Conservation (phyloP, 2,797 vertebrate species). For the Holocentrus rufus region DNA sequence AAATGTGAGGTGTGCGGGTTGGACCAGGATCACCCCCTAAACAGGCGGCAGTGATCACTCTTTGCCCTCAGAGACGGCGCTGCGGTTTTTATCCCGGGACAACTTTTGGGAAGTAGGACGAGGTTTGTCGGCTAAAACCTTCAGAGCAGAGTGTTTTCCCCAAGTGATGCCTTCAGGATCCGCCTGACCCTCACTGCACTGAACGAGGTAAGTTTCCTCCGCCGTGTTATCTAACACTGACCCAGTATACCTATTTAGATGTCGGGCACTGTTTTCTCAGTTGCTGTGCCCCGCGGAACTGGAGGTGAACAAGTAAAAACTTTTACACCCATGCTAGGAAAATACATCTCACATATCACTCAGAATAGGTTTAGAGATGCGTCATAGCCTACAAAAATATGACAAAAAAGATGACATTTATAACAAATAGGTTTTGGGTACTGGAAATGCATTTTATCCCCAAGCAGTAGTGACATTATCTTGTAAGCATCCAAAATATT, state of each 20-base stretch:
- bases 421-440: neutral
- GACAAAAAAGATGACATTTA: neutral
- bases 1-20: constrained; percentile 62
- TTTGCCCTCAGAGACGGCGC: constrained; percentile 70
- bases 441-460: neutral
- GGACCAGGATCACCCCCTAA: constrained; percentile 63
- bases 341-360: too few relatives aligned
- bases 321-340: too few relatives aligned
- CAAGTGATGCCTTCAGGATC: constrained; percentile 40
- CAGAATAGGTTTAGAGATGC: too few relatives aligned
- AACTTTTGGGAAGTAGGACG: constrained; percentile 74
- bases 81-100: constrained; percentile 73
- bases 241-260: too few relatives aligned
- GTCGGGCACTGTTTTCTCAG: too few relatives aligned
- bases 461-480: too few relatives aligned
- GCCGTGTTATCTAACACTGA: neutral
- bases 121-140: constrained; percentile 32
- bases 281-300: too few relatives aligned
- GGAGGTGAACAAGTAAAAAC: too few relatives aligned
- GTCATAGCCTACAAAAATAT: neutral
- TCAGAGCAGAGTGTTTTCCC: constrained; percentile 22
- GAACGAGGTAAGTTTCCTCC: constrained; percentile 76
- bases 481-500: too few relatives aligned
- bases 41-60: constrained; percentile 58
- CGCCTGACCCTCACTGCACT: constrained; percentile 47